Base-by-base conservation (phyloP, 2,113 vertebrate genomes). In the Paratilapia polleni region DNA sequence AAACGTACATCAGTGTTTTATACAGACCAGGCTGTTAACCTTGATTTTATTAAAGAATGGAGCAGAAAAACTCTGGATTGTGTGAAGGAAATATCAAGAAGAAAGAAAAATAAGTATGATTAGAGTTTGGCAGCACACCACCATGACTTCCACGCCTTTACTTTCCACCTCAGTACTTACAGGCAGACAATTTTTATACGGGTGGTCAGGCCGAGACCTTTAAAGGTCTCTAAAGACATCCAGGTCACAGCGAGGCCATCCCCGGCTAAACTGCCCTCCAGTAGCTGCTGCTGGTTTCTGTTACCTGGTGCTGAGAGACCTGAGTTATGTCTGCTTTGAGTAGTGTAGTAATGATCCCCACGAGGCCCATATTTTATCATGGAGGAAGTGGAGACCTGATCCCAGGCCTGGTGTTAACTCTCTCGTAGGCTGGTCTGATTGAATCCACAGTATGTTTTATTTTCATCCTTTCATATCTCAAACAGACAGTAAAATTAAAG, bases 271-370 rank as follows among this genome's bases (percentile, higher is more conserved):
- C 49, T 54, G 9, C 47, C 26, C 43, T 54, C 47, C 28, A 57
- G 66, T 68, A 60, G 41, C 31, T 38, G 36, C 6, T 26, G 49
- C 28, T 54, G 76, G 49, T 70, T 87, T 87, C 85, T 91, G 91
- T 93, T 93, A 89, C 92, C 89, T 88, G 86, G 84, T 92, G 86
- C 78, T 88, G 87, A 89, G 85, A 88, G 76, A 80, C 83, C 83
- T 94, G 94, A 95, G 91, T 95, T 95, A 96, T 95, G 91, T 87
- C 81, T 94, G 93, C 93, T 94, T 92, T 89, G 94, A 94, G 94
- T 89, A 88, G 87, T 87, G 88, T 83, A 87, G 91, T 93, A 94
- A 95, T 92, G 92, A 93, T 93, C 91, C 94, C 95, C 93, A 84
- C 17, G 92, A 95, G 96, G 86, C 91, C 86, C 83, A 78, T 94